These are phyloP conservation scores for Tarsius wallacei DNA, from an alignment of 2,797 vertebrate genomes.

Conservation along the genomic window DNA sequence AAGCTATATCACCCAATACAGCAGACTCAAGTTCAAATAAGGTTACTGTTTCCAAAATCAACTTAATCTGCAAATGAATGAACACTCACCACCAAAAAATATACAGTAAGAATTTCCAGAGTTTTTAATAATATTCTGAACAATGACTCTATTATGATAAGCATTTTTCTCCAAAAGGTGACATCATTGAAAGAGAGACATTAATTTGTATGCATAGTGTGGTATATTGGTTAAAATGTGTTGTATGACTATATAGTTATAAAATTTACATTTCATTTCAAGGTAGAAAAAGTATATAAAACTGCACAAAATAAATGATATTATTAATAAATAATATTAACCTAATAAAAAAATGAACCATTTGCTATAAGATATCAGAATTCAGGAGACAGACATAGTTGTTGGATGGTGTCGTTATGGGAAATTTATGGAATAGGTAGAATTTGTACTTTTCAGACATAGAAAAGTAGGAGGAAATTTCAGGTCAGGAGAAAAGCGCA, in stretches of 20 bases:
- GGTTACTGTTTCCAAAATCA: conserved; percentile 28
- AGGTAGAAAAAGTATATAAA: neutral
- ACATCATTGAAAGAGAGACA: neutral
- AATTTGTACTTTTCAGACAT: neutral
- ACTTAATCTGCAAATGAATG: neutral
- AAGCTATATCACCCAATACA: neutral
- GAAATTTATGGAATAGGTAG: neutral
- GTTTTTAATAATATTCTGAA: conserved; percentile 33
- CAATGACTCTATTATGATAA: neutral
- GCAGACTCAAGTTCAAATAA: conserved; percentile 42
- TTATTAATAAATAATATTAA: neutral
- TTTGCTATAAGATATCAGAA: neutral
- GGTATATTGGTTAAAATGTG: neutral
- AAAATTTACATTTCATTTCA: neutral
- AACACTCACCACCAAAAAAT: neutral
- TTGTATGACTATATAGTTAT: neutral
- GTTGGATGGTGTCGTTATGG: neutral
- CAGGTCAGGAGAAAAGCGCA: neutral
- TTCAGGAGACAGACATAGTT: neutral
- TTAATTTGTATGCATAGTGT: neutral
- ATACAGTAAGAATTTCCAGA: neutral
- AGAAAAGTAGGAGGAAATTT: neutral
- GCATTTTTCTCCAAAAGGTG: conserved; percentile 30
- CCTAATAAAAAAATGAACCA: neutral
- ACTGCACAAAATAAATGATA: neutral